Evolutionary conservation across 2,113 vertebrate genomes (phyloP), one percentile per base, ranked within the genome.

Genomic region (Menura novaehollandiae): DNA sequence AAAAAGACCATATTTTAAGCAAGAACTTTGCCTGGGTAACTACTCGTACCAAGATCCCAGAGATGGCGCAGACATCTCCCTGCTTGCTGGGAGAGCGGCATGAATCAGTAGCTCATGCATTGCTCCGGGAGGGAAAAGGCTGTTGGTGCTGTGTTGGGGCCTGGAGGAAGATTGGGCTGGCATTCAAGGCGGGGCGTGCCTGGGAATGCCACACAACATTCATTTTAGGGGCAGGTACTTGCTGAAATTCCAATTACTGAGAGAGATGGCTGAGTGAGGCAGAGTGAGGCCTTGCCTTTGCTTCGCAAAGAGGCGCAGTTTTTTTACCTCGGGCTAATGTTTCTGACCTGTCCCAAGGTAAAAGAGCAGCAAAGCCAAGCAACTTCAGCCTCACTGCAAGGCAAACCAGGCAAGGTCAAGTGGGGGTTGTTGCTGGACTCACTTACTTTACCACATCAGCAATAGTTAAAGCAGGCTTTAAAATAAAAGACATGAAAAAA

Each of bases 141-240:
- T 96, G 92, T 41, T 75, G 91, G 71, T 78, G 83, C 92, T 86
- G 35, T 75, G 80, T 4, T 89, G 89, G 69, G 91, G 96, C 95
- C 92, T 0, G 4, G 90, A 95, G 88, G 85, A 94, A 93, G 82
- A 88, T 21, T 22, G 14, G 67, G 84, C 64, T 33, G 28, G 64
- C 20, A 53, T 89, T 89, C 3, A 32, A 78, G 83, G 96, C 63
- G 88, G 83, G 95, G 95, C 88, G 6, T 96, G 91, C 95, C 93
- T 92, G 96, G 95, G 91, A 96, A 96, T 91, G 92, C 92, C 2
- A 22, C 44, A 47, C 66, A 87, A 53, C 96, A 92, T 93, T 92
- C 94, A 95, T 96, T 88, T 93, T 92, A 92, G 83, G 76, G 95
- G 95, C 88, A 97, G 91, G 96, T 95, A 94, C 96, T 94, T 79